These are phyloP conservation scores for Dryobotodes eremita DNA, from an alignment of 2,888 invertebrate species.

Conservation along the genomic window DNA sequence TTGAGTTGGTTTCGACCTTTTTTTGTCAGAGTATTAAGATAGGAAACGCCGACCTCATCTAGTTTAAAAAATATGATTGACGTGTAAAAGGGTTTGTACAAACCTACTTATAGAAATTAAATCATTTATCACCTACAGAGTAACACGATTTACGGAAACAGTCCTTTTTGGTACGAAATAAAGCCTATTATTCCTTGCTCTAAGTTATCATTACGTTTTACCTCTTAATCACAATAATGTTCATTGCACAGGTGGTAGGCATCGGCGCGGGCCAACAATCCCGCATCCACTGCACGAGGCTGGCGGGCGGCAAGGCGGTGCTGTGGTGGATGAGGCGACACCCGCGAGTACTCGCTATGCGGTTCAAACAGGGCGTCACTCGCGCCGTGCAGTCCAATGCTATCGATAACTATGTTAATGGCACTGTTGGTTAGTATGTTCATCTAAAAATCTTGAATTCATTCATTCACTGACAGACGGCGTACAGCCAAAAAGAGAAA, in stretches of 20 bases:
- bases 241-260: constrained; percentile 93
- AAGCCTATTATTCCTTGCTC: background rate
- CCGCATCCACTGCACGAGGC: constrained; percentile 98
- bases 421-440: constrained; percentile 93
- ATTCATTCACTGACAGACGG: background rate
- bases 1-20: no score
- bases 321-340: constrained; percentile 99
- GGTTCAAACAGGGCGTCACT: constrained; percentile 96
- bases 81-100: no score
- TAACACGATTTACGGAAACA: background rate
- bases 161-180: background rate
- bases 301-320: constrained; percentile 99
- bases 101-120: no score
- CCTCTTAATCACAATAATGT: background rate
- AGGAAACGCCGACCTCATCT: no score
- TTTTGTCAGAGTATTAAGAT: no score
- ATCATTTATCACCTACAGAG: no score
- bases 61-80: no score
- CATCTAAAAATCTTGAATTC: background rate
- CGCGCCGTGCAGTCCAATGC: constrained; percentile 98
- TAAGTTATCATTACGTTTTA: background rate
- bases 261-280: constrained; percentile 99
- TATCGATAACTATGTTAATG: constrained; percentile 98
- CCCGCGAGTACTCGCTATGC: constrained; percentile 94
- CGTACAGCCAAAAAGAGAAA: background rate